These are phyloP conservation scores for Pantherophis vulpinus DNA, from an alignment of 2,797 vertebrate species.

Conservation along the genomic window DNA sequence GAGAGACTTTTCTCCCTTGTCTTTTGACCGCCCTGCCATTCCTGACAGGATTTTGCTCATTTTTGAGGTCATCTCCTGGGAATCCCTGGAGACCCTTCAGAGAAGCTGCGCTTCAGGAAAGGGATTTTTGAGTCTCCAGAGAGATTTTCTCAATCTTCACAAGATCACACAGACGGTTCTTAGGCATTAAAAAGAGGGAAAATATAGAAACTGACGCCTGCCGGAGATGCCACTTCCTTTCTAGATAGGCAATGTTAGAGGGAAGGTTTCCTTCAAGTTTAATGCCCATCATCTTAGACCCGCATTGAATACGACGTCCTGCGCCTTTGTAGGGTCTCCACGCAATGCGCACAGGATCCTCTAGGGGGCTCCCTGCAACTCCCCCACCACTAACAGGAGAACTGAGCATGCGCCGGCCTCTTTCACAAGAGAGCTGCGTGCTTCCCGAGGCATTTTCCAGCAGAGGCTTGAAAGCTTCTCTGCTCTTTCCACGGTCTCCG, in stretches of 20 bases:
- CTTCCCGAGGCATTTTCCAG: neutral
- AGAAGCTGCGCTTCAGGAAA: neutral
- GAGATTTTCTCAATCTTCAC: neutral
- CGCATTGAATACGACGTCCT: no score
- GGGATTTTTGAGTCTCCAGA: neutral
- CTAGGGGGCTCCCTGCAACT: no score
- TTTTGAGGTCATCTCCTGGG: no score
- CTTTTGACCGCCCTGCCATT: neutral
- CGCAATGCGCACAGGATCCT: no score
- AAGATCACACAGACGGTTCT: no score
- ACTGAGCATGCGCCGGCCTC: neutral
- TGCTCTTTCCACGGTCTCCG: no score
- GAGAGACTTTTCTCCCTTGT: neutral
- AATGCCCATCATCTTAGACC: no score
- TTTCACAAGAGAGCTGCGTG: neutral
- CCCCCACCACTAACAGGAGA: neutral
- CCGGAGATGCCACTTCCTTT: neutral
- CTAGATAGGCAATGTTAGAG: neutral
- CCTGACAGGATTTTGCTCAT: no score
- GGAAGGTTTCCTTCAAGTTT: neutral
- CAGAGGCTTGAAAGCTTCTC: no score
- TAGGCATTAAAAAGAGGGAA: neutral
- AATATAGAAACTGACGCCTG: neutral
- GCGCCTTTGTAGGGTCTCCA: no score
- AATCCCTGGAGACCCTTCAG: no score